A percentile compares a stretch with the other conserved stretches of the same genome.
Conservation (phyloP, 2,113 vertebrate species). For the Bufo gargarizans region DNA sequence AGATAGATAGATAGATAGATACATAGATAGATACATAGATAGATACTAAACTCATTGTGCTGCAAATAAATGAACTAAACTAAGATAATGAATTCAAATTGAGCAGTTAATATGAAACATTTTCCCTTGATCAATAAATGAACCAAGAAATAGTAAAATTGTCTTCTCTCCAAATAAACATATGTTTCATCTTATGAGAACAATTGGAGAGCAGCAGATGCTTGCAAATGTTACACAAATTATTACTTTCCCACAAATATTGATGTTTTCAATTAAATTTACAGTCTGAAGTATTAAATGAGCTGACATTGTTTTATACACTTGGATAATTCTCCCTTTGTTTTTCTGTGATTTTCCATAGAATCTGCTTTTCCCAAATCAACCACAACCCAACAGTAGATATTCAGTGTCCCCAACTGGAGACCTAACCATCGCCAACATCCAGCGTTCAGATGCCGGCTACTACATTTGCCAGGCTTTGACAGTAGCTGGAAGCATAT, state of each 20-base stretch:
- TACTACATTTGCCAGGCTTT: conserved; percentile 98
- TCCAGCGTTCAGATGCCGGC: conserved; percentile 90
- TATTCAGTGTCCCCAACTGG: conserved; percentile 91
- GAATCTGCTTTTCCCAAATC: conserved; percentile 98
- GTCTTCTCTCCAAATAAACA: conserved; percentile 19
- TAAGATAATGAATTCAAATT: not conserved
- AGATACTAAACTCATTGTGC: not conserved
- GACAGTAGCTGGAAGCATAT: conserved; percentile 96
- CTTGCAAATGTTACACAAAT: conserved; percentile 8
- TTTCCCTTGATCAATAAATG: conserved; percentile 15
- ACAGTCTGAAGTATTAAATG: not conserved
- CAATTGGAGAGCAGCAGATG: conserved; percentile 1
- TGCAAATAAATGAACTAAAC: not conserved
- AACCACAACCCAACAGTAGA: conserved; percentile 91
- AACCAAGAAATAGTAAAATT: not conserved
- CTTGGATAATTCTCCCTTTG: not conserved
- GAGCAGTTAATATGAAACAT: not conserved
- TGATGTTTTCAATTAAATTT: conserved; percentile 19
- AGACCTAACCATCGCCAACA: conserved; percentile 91
- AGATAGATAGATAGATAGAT: not conserved
- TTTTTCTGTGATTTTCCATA: conserved; percentile 68
- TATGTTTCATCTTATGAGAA: conserved; percentile 34
- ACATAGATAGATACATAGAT: not conserved
- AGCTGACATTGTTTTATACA: not conserved
- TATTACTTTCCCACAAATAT: conserved; percentile 17